Evolutionary conservation across 2,113 vertebrate genomes (phyloP).

Genomic region (Axis porcinus): DNA sequence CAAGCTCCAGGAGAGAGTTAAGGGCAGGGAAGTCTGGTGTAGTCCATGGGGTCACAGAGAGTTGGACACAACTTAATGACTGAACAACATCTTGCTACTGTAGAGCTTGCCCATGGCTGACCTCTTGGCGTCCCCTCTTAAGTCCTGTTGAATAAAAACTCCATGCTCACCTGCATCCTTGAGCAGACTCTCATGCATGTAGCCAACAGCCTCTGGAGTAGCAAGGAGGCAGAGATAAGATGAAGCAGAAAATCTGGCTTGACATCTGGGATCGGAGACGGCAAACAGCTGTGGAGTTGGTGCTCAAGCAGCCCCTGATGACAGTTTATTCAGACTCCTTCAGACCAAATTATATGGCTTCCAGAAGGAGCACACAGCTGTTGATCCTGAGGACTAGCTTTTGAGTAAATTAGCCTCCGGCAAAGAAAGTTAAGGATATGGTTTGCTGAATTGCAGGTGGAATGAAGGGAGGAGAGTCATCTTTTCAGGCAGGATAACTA

Average conservation of each 20-base stretch:
- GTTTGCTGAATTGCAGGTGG: not conserved
- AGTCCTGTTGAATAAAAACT: not conserved
- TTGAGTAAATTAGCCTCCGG: slow-evolving; percentile 8
- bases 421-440: not conserved
- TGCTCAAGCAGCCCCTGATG: not conserved
- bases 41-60: not conserved
- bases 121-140: not conserved
- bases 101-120: not conserved
- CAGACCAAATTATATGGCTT: not conserved
- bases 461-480: not conserved
- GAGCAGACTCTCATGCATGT: accelerated
- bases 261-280: not conserved
- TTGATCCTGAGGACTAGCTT: slow-evolving; percentile 15
- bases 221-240: not conserved
- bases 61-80: not conserved
- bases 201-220: not conserved
- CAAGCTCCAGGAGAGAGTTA: not conserved
- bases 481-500: not conserved
- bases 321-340: not conserved
- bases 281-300: not conserved
- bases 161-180: not conserved
- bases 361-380: not conserved
- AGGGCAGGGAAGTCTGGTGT: not conserved
- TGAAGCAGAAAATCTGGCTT: not conserved
- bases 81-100: not conserved